Base-by-base conservation (phyloP, 2,797 vertebrate species). In the Pogonophryne albipinna region DNA sequence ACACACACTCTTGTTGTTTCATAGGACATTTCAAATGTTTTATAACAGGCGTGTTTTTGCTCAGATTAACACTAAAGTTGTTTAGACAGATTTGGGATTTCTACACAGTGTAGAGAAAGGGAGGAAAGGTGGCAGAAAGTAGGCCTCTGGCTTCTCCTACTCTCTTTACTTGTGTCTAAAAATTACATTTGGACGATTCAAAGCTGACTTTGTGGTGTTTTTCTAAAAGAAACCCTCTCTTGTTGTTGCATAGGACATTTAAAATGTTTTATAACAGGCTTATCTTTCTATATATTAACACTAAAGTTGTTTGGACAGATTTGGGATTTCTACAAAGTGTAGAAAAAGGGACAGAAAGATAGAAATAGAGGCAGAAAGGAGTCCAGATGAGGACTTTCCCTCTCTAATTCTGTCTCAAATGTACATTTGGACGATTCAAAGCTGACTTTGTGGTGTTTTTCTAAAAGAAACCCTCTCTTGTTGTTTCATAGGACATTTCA, bases 161-260 rank as follows among this genome's bases (percentile, higher is more conserved):
- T 58, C 45, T 31, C 63, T 60, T 53, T 14, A 49, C 56, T 59
- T 73, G 34, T 27, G 23, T 55, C 52, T 73, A 80, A 74, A 79
- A 34, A 34, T 6, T 7, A 6, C 5, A 6, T 34, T 34, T 7
- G 78, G 87, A 62, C 76, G 71, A 73, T 4, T 63, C 60, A 45
- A 4, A 4, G 52, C 47, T 47, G 69, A 70, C 66, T 4, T 46
- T 55, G 8, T 42, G 31, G 11, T 53, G 53, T 16, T 16, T 68
- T 71, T 65, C 19, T 34, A 6, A 20, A 10, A 34, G n/a, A 51
- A 0, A 47, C 56, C 61, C 13, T 6, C 0, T 10, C 64, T n/a
- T 59, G 49, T 41, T 65, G 69, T 0, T 27, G 0, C 23, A 27
- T 27, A 27, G 23, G 23, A 27, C 23, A 27, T 27, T 27, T 27